Base-by-base conservation (phyloP, 2,888 invertebrate species). In the Urechis unicinctus region DNA sequence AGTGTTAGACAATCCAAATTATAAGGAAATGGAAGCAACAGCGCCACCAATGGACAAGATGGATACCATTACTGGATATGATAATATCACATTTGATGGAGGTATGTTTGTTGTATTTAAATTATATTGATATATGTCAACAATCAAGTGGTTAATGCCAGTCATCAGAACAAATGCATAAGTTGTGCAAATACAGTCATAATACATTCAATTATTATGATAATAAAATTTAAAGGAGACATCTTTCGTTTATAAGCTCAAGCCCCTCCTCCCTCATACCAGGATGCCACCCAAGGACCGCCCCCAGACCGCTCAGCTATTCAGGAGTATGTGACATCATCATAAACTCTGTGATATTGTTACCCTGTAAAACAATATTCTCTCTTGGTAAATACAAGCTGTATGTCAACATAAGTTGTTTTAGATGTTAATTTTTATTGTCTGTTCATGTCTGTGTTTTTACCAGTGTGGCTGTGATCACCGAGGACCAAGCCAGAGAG, bases 1-100 rank as follows among this genome's bases (percentile, higher is more conserved):
- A n/a, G n/a, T n/a, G n/a, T n/a, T n/a, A n/a, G n/a, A n/a, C n/a
- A n/a, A n/a, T n/a, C n/a, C n/a, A n/a, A n/a, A n/a, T n/a, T n/a
- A n/a, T n/a, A n/a, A n/a, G n/a, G n/a, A n/a, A n/a, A n/a, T n/a
- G n/a, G n/a, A n/a, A n/a, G n/a, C n/a, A n/a, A n/a, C n/a, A n/a
- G n/a, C 71, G 31, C 81, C 81, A 22, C 78, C 81, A 2, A 61
- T 80, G 61, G 80, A 80, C 53, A 70, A 77, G 52, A 75, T 81
- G 74, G 80, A 80, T 58, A 64, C 69, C 24, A 76, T 81, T 22
- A 59, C 65, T 17, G 81, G 81, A 2, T 81, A 81, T 59, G 79
- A 79, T 59, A 70, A 73, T 55, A 68, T 80, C 9, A 79, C 79
- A 17, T 80, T 80, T 62, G 77, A 75, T 63, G 72, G 75, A 53